Evolutionary conservation across 2,797 vertebrate species (phyloP).

Genomic region (Phoebastria nigripes): DNA sequence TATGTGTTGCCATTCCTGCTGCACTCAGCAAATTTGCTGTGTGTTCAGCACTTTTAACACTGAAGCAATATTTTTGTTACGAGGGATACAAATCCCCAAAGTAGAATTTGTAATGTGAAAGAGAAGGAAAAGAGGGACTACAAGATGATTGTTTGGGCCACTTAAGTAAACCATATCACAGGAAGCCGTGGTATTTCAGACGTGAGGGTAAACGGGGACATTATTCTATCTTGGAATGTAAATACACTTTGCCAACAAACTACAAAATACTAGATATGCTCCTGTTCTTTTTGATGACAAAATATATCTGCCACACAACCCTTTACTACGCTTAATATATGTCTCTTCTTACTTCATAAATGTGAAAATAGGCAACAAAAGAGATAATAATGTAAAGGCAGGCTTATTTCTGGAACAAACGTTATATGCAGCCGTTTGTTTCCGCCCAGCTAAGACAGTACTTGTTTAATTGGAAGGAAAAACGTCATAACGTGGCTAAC

Average conservation of each 20-base stretch:
- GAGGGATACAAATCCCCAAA: background rate
- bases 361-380: background rate
- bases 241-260: background rate
- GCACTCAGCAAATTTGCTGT: constrained; percentile 46
- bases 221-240: background rate
- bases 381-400: background rate
- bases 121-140: background rate
- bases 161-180: background rate
- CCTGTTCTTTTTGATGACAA: background rate
- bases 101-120: background rate
- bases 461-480: constrained; percentile 21
- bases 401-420: background rate
- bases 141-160: background rate
- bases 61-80: constrained; percentile 58
- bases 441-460: background rate
- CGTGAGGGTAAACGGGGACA: background rate
- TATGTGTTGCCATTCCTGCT: background rate
- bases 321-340: background rate
- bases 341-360: background rate
- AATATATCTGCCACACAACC: background rate
- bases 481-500: background rate
- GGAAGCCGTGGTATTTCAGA: background rate
- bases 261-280: background rate
- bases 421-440: background rate
- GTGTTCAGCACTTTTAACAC: background rate